Base-by-base conservation (phyloP, 92 coral and sea anemone species). In the Umimayanthus kanabou region DNA sequence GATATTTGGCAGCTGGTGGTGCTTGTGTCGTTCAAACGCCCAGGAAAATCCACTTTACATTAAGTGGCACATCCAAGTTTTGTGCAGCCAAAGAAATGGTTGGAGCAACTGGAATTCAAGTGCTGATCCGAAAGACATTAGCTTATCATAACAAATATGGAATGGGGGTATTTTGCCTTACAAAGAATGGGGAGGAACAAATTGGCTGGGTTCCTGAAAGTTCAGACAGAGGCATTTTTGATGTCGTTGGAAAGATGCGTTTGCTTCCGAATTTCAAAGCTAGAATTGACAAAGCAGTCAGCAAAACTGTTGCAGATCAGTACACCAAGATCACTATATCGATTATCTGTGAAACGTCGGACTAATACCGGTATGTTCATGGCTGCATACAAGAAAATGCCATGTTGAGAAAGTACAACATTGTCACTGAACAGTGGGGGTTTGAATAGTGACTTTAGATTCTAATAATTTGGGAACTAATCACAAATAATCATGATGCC, bases 201-300 rank as follows among this genome's bases (percentile, higher is more conserved):
- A 64, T 55, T 86, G 76, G 89, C 29, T 86, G 73, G 84, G 89
- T 76, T 49, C 89, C 89, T 43, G 89, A 86, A 42, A 77, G 49
- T 4, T 45, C 57, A 42, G 61, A 86, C 67, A 70, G 50, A 76
- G 26, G 73, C 66, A 28, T 39, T 26, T 58, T 70, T 5, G 55
- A 84, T 84, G 23, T 30, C 65, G 73, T 66, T 70, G 49, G 78
- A 84, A 37, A 50, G n/a, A 40, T 25, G 28, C 70, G 74, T 84
- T 25, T 13, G 39, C 74, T 84, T 14, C 87, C 79, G 42, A 43
- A 20, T 80, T 86, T 86, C 76, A 45, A n/a, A 71, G 76, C 89
- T 18, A 55, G 58, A 39, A 77, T 76, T 86, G 74, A 61, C 76
- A 86, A 49, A 50, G 88, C 78, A 45, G 25, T 33, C 76, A 29